A percentile compares a stretch with the other conserved stretches of the same genome.
These are phyloP conservation scores for Melanostoma mellinum DNA, from an alignment of 2,888 invertebrate genomes.

Conservation along the genomic window DNA sequence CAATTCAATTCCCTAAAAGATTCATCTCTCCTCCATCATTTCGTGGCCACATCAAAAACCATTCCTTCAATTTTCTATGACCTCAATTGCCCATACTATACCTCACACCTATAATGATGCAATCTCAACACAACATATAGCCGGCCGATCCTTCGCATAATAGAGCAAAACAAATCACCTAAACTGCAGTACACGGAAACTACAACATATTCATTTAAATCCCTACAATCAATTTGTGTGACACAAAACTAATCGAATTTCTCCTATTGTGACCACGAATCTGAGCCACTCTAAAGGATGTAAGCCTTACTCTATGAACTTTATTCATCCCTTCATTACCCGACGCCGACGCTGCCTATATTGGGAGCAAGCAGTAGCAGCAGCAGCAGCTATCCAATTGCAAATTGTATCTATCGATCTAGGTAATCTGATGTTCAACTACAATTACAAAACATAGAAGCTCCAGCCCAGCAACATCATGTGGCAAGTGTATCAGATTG, in stretches of 20 bases:
- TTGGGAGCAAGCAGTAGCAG: too few relatives aligned
- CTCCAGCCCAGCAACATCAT: constrained; percentile 45
- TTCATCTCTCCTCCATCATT: too few relatives aligned
- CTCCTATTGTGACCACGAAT: constrained; percentile 56
- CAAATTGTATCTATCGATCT: constrained; percentile 72
- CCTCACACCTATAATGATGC: constrained; percentile 7
- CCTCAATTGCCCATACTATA: constrained; percentile 20
- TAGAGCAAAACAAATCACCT: constrained; percentile 66
- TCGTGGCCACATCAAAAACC: neutral
- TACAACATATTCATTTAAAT: constrained; percentile 71
- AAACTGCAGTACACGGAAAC: constrained; percentile 48
- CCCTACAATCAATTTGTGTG: constrained; percentile 72
- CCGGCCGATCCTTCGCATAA: constrained; percentile 27
- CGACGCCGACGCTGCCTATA: neutral
- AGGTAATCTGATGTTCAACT: constrained; percentile 70
- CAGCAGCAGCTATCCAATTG: constrained; percentile 49
- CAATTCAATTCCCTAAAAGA: too few relatives aligned
- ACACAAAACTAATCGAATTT: constrained; percentile 73
- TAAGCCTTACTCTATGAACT: constrained; percentile 55
- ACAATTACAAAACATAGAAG: constrained; percentile 62
- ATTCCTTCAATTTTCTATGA: constrained; percentile 18
- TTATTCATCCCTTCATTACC: constrained; percentile 19
- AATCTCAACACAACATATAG: constrained; percentile 5
- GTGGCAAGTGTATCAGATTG: constrained; percentile 70
- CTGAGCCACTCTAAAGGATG: constrained; percentile 52